Evolutionary conservation across 2,888 invertebrate genomes (phyloP), one percentile per base, ranked within the genome.

Genomic region (Oxytorus armatus): DNA sequence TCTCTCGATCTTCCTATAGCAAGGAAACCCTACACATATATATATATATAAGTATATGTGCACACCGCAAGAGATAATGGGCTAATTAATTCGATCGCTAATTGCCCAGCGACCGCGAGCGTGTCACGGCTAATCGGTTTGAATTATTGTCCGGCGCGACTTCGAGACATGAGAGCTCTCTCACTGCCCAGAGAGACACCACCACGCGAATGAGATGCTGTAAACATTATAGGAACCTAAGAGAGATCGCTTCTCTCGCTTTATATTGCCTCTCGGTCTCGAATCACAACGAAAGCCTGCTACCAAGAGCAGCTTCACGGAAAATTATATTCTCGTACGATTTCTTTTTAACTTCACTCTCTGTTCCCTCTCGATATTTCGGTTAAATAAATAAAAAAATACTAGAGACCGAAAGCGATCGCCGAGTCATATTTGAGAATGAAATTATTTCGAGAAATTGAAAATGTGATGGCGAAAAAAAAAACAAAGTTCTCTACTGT

Each of bases 51-150:
- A 4, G 18, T 49, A 65, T 47, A 44, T 85, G 73, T 85, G 69
- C 51, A 47, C 81, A 82, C 84, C 82, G 73, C 83, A 80, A 68
- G 80, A 88, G 89, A 89, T 90, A 90, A 89, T 88, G 79, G 84
- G 84, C 87, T 89, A 90, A 90, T 90, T 90, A 90, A 90, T 90
- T 90, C 87, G 84, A 82, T 85, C 85, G 86, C 88, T 90, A 90
- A 90, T 90, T 89, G 86, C 87, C 85, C 81, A 81, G 85, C 83
- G 84, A 87, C 85, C 84, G 85, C 81, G 84, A 85, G 83, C 84
- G 81, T 86, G 89, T 88, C 87, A 85, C 84, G 87, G 85, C 86
- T 89, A 90, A 90, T 90, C 89, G 87, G 86, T 87, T 85, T 86
- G 86, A 85, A 84, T 89, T 88, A 87, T 87, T 86, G 86, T 85